Evolutionary conservation across 2,888 invertebrate species (phyloP).

Genomic region (Fissipunctia ypsillon): DNA sequence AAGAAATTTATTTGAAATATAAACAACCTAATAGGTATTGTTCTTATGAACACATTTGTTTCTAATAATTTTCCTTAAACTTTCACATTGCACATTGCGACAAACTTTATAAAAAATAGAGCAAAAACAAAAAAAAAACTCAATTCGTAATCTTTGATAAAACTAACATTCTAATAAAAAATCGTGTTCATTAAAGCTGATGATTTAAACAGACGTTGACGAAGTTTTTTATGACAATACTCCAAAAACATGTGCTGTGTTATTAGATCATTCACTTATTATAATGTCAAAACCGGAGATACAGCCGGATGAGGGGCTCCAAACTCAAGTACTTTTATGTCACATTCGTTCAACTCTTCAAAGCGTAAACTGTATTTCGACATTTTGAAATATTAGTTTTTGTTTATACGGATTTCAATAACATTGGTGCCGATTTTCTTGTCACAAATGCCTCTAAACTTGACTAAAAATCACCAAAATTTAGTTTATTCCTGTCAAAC

Average conservation of each 20-base stretch:
- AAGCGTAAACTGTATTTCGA: slow-evolving; percentile 18
- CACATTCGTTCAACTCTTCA: slow-evolving; percentile 37
- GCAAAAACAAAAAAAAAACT: background rate
- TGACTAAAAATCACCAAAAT: no score
- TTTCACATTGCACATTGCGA: slow-evolving; percentile 7
- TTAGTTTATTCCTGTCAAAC: no score
- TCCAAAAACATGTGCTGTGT: slow-evolving; percentile 72
- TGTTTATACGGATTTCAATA: background rate
- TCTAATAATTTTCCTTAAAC: background rate
- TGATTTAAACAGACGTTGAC: slow-evolving; percentile 71
- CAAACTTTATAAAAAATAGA: background rate
- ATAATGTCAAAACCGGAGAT: slow-evolving; percentile 77
- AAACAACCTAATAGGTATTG: background rate
- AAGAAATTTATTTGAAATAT: background rate
- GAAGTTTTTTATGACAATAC: slow-evolving; percentile 71
- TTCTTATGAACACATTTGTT: background rate
- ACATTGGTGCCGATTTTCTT: no score
- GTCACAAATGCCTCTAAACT: no score
- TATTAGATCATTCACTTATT: slow-evolving; percentile 81
- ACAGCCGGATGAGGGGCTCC: slow-evolving; percentile 72
- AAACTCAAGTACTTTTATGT: slow-evolving; percentile 66
- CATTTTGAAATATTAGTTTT: background rate
- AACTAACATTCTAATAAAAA: slow-evolving; percentile 4
- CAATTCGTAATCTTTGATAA: background rate
- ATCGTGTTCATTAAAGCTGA: slow-evolving; percentile 60